phyloP scores from a whole-genome alignment of 2,797 vertebrate species.

The Ispidina picta region DNA sequence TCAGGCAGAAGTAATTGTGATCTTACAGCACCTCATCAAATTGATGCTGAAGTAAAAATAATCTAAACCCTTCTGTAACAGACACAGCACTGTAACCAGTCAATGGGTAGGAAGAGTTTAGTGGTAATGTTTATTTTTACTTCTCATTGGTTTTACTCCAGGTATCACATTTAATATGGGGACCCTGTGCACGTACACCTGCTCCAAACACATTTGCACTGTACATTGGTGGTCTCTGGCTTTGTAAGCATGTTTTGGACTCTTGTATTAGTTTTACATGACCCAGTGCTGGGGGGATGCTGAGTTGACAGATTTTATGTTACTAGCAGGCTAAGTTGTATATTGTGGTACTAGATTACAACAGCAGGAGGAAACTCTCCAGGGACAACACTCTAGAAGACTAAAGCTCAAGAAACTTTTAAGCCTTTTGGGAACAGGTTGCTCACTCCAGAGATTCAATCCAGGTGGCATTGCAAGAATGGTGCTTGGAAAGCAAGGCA shows the following conservation, averaged over 20 bases:
- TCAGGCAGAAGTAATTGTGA: neutral
- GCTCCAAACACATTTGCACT: neutral
- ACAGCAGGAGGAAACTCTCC: neutral
- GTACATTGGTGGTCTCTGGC: neutral
- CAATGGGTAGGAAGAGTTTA: neutral
- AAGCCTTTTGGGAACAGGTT: neutral
- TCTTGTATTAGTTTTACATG: neutral
- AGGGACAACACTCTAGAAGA: neutral
- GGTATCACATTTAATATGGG: neutral
- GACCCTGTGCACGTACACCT: neutral
- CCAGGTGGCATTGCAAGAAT: neutral
- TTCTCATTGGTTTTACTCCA: neutral
- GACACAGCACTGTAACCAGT: neutral
- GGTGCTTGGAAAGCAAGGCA: neutral
- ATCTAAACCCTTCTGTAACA: neutral
- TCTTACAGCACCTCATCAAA: neutral
- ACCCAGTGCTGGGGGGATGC: neutral
- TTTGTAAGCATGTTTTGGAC: neutral
- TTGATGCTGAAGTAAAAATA: neutral
- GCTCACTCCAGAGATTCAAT: neutral
- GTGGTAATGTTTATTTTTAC: neutral
- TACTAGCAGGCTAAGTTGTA: neutral
- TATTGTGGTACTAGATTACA: neutral
- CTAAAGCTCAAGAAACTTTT: slow-evolving; percentile 4
- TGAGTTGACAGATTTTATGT: neutral